Evolutionary conservation across 2,113 vertebrate genomes (phyloP).

Genomic region (Corydoras sp.): DNA sequence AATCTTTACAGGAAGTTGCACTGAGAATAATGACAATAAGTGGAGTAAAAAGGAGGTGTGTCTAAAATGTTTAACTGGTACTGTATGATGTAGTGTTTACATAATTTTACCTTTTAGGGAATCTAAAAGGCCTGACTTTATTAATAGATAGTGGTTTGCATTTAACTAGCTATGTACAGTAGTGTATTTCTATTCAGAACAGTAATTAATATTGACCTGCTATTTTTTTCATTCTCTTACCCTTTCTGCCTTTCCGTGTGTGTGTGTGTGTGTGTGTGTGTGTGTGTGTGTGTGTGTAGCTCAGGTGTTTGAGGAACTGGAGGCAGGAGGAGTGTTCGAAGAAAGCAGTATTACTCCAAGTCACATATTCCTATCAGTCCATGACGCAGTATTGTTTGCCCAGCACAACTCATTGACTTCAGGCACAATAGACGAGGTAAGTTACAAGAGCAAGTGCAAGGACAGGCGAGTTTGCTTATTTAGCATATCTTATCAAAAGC

Average conservation of each 20-base stretch:
- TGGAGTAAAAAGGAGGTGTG: no score
- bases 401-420: constrained; percentile 50
- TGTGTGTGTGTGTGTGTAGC: constrained; percentile 56
- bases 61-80: not conserved
- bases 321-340: constrained; percentile 80
- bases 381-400: constrained; percentile 80
- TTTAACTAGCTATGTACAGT: no score
- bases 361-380: constrained; percentile 80
- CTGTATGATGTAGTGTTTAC: not conserved
- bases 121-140: no score
- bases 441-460: constrained; percentile 11
- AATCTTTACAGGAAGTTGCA: no score
- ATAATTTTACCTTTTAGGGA: no score
- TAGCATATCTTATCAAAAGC: constrained; percentile 4
- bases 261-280: no score
- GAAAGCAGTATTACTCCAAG: constrained; percentile 67
- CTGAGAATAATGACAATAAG: no score
- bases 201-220: not conserved
- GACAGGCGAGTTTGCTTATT: constrained; percentile 17
- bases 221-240: no score
- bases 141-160: no score
- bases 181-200: no score
- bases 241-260: no score
- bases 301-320: constrained; percentile 84
- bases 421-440: constrained; percentile 39